Evolutionary conservation across 2,113 vertebrate genomes (phyloP).

Genomic region (Xenotilapia flavipinnis): DNA sequence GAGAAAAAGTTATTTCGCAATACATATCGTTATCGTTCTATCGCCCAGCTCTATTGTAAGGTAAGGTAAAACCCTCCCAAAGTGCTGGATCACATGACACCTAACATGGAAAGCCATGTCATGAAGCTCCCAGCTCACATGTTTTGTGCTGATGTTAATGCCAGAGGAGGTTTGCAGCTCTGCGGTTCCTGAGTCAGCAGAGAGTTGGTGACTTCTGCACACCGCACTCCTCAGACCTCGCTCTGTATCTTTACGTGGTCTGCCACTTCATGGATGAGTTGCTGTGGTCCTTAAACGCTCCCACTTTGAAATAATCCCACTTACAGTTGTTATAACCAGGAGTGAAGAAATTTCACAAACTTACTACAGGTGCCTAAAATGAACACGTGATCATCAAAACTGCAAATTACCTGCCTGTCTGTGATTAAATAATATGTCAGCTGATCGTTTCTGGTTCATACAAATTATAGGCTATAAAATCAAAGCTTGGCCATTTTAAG

Average conservation of each 20-base stretch:
- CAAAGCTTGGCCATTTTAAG: not conserved
- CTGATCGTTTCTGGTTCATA: not conserved
- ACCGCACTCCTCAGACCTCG: not conserved
- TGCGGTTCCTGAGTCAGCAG: not conserved
- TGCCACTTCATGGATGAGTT: not conserved
- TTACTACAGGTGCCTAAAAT: not conserved
- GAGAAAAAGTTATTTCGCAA: too few species aligned
- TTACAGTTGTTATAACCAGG: not conserved
- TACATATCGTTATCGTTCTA: too few species aligned
- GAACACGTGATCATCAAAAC: not conserved
- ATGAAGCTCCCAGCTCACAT: not conserved
- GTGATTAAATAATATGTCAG: not conserved
- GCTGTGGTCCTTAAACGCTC: not conserved
- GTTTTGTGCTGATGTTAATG: not conserved
- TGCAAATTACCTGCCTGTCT: not conserved
- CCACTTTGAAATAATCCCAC: not conserved
- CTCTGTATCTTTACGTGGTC: not conserved
- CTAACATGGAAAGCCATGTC: rapidly evolving
- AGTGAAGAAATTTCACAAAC: not conserved
- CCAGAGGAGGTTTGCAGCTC: not conserved
- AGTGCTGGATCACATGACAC: too few species aligned
- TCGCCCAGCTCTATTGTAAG: too few species aligned
- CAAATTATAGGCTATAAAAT: not conserved
- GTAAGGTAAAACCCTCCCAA: too few species aligned
- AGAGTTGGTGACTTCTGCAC: not conserved